Conservation (phyloP, 2,888 invertebrate species). For the Drosophila leonis region DNA sequence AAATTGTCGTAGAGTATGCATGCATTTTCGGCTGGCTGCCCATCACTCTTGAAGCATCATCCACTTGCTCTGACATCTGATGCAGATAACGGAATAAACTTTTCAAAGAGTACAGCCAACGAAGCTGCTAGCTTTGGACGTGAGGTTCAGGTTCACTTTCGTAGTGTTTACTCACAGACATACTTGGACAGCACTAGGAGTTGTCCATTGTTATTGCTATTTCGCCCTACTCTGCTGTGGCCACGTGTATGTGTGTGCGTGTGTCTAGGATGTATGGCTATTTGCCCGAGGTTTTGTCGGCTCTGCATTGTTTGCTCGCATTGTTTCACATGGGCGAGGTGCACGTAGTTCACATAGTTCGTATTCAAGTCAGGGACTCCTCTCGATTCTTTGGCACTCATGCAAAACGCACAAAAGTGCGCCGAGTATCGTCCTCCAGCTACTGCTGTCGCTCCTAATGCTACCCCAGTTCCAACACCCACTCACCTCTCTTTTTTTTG, state of each 20-base stretch:
- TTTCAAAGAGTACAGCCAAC: neutral
- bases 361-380: slow-evolving; percentile 60
- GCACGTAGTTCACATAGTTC: slow-evolving; percentile 60
- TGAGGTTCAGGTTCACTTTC: slow-evolving; percentile 45
- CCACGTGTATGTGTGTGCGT: neutral
- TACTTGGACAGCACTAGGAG: slow-evolving; percentile 28
- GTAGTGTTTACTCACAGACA: slow-evolving; percentile 36
- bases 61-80: slow-evolving; percentile 20
- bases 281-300: slow-evolving; percentile 52
- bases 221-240: slow-evolving; percentile 6
- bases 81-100: slow-evolving; percentile 35
- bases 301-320: slow-evolving; percentile 57
- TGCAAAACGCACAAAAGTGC: slow-evolving; percentile 63
- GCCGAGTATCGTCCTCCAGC: slow-evolving; percentile 41
- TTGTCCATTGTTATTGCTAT: slow-evolving; percentile 43
- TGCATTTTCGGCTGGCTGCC: slow-evolving; percentile 2
- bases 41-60: slow-evolving; percentile 24
- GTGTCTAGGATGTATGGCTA: slow-evolving; percentile 30
- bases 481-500: slow-evolving; percentile 7
- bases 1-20: neutral
- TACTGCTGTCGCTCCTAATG: slow-evolving; percentile 4
- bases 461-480: neutral
- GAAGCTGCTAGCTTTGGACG: slow-evolving; percentile 23
- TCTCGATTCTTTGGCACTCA: slow-evolving; percentile 56
- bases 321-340: slow-evolving; percentile 60